These are phyloP conservation scores for Manduca sexta DNA, from an alignment of 1,140 invertebrate genomes.

Conservation along the genomic window DNA sequence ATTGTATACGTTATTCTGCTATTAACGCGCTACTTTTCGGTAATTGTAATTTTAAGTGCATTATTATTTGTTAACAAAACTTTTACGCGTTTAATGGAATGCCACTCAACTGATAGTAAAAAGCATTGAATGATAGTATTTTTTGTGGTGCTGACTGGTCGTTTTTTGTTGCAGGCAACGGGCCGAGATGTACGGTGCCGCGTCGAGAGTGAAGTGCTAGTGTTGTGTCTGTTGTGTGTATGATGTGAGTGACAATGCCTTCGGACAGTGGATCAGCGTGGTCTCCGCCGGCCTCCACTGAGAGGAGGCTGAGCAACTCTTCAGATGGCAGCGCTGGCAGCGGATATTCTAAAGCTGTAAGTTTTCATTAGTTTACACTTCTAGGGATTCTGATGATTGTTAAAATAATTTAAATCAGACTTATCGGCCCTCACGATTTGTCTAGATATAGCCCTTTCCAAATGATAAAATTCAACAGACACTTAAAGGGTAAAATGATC, in stretches of 20 bases:
- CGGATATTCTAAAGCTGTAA: conserved; percentile 70
- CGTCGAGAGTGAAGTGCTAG: conserved; percentile 30
- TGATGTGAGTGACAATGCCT: conserved; percentile 61
- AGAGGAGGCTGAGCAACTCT: conserved; percentile 70
- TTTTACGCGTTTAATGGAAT: not conserved
- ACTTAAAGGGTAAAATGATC: too few species aligned
- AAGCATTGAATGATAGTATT: too few species aligned
- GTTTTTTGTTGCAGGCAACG: conserved; percentile 38
- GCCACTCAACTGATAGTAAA: too few species aligned
- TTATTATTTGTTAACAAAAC: too few species aligned
- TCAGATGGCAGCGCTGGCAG: conserved; percentile 70
- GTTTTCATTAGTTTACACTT: too few species aligned
- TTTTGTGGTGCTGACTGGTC: not conserved
- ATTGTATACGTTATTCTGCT: conserved; percentile 24
- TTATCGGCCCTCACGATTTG: too few species aligned
- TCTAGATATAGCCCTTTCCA: too few species aligned
- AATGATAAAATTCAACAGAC: too few species aligned
- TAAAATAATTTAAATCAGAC: too few species aligned
- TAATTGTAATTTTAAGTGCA: too few species aligned
- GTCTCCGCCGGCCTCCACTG: conserved; percentile 58
- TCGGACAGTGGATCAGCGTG: conserved; percentile 63
- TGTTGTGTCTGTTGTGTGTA: conserved; percentile 35
- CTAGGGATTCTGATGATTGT: too few species aligned
- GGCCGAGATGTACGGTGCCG: conserved; percentile 38
- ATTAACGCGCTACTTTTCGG: conserved; percentile 11